Evolutionary conservation across 2,888 invertebrate genomes (phyloP), one percentile per base, ranked within the genome.

Genomic region (Gibbula magus): DNA sequence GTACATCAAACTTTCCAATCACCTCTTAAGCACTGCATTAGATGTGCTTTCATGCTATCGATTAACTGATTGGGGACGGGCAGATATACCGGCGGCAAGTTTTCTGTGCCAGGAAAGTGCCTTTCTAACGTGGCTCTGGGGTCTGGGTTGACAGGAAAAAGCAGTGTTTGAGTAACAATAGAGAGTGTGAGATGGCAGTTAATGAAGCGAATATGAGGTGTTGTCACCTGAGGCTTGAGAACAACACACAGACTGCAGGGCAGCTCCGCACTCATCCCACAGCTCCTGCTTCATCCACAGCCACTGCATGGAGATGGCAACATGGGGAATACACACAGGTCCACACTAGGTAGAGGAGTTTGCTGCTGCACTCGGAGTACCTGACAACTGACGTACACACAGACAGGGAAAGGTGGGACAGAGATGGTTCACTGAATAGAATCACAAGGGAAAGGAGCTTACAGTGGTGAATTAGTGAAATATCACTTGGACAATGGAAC

Each of bases 81-180:
- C 29, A 70, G 70, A 32, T 70, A n/a, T 70, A 35, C 39, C 35
- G 70, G 35, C 39, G 70, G 70, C 70, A 70, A 35, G 70, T 32
- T 70, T 25, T 70, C 25, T 70, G 35, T 70, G 25, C 70, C 70
- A 39, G 70, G 16, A 70, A 70, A 70, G 70, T 70, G 70, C 70
- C 70, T 70, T 70, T 70, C 29, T 70, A 32, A 35, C 35, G n/a
- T 70, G 29, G 70, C 70, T 70, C 35, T 35, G 25, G 25, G 70
- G 70, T 32, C 70, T 70, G 16, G 16, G 70, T 8, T 22, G 70
- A 70, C 70, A 70, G 70, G 70, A 35, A 70, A 39, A 39, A 39
- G 29, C 61, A 70, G 70, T 70, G 35, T 70, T 70, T 70, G 32
- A 70, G 35, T 20, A 35, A 70, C 70, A 70, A 70, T 70, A 70